phyloP scores from a whole-genome alignment of 2,797 vertebrate genomes.

The Pampus argenteus region DNA sequence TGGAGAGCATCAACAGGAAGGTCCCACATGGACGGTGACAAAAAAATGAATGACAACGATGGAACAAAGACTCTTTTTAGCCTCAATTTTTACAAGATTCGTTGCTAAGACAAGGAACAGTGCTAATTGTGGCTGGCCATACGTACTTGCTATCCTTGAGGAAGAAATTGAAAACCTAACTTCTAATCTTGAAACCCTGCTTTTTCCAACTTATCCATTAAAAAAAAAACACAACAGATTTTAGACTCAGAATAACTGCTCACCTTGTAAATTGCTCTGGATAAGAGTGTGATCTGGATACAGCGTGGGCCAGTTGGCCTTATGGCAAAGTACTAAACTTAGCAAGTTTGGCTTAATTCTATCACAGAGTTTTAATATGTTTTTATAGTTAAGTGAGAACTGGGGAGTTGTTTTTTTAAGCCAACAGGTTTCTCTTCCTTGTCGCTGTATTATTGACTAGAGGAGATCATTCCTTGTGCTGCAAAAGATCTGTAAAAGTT shows the following conservation, averaged over 20 bases:
- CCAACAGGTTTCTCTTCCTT: constrained; percentile 15
- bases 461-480: not conserved
- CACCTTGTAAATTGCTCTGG: constrained; percentile 29
- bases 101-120: not conserved
- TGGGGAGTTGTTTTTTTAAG: not conserved
- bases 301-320: not conserved
- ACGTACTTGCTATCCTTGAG: not conserved
- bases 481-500: constrained; percentile 14
- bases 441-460: not conserved
- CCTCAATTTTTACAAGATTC: not conserved
- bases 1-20: constrained; percentile 66
- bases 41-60: not conserved
- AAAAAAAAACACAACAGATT: not conserved
- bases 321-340: constrained; percentile 7
- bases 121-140: not conserved
- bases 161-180: not conserved
- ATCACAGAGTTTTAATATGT: not conserved
- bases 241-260: not conserved
- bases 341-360: not conserved
- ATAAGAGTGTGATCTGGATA: constrained; percentile 47
- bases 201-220: not conserved
- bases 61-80: not conserved
- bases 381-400: constrained; percentile 1
- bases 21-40: constrained; percentile 13
- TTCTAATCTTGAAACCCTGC: not conserved